These are phyloP conservation scores for Arizona elegans DNA, from an alignment of 2,113 vertebrate genomes.

Conservation along the genomic window DNA sequence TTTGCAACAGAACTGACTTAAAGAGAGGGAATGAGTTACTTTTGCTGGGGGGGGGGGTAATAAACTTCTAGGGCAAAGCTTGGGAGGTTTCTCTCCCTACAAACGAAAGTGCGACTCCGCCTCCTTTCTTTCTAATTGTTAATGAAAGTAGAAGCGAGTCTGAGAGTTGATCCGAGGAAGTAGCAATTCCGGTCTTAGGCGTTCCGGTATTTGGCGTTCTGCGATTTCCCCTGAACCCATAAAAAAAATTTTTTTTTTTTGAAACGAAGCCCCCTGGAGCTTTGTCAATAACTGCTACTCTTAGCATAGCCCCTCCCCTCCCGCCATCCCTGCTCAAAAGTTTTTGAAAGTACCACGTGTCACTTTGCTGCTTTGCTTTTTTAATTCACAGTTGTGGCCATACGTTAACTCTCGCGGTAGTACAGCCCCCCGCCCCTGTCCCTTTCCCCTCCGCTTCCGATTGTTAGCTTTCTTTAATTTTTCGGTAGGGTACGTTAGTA, in stretches of 20 bases:
- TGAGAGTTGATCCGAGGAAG: not conserved
- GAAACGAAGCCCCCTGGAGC: not conserved
- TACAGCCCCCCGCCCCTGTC: not conserved
- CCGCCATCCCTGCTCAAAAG: not conserved
- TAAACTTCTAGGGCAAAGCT: not conserved
- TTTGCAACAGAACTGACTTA: not conserved
- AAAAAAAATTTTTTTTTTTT: not conserved
- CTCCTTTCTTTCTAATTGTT: not conserved
- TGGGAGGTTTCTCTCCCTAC: no score
- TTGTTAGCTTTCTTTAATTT: not conserved
- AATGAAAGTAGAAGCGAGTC: not conserved
- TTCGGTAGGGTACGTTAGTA: not conserved
- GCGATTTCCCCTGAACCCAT: not conserved
- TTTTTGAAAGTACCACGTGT: constrained; percentile 12
- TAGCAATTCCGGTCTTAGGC: not conserved
- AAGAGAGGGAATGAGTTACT: not conserved
- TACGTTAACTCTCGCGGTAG: not conserved
- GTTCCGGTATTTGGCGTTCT: not conserved
- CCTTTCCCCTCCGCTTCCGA: no score
- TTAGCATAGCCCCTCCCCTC: not conserved
- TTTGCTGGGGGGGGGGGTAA: not conserved
- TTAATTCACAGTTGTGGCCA: not conserved
- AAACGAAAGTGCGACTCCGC: not conserved
- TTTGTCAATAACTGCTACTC: not conserved
- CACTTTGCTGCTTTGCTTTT: not conserved